Evolutionary conservation across 1,140 invertebrate species (phyloP).

Genomic region (Homalodisca vitripennis): DNA sequence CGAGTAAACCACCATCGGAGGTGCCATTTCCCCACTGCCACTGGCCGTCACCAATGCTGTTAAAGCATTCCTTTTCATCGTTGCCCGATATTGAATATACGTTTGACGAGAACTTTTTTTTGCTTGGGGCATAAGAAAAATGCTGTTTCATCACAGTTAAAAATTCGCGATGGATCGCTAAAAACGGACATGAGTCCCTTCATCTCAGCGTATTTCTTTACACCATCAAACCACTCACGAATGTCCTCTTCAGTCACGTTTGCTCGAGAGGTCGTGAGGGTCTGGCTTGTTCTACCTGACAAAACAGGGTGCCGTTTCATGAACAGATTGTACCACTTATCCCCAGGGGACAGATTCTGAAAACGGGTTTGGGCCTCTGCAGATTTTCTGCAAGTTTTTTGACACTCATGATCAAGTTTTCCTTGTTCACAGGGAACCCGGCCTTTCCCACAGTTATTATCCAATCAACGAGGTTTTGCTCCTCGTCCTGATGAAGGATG

Average conservation of each 20-base stretch:
- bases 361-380: conserved; percentile 37
- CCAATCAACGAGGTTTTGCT: conserved; percentile 44
- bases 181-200: conserved; percentile 41
- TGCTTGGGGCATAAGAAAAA: conserved; percentile 46
- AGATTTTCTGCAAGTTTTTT: conserved; percentile 44
- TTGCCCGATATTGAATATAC: conserved; percentile 41
- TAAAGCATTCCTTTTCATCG: conserved; percentile 45
- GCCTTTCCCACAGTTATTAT: conserved; percentile 43
- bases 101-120: conserved; percentile 41
- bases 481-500: conserved; percentile 41
- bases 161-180: conserved; percentile 44
- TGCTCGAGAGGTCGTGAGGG: conserved; percentile 9
- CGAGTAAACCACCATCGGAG: conserved; percentile 29
- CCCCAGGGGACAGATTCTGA: conserved; percentile 3
- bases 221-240: conserved; percentile 41
- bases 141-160: conserved; percentile 48
- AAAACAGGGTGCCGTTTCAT: conserved; percentile 42
- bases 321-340: conserved; percentile 37
- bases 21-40: conserved; percentile 25
- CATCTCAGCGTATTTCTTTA: conserved; percentile 40
- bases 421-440: conserved; percentile 46
- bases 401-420: conserved; percentile 45
- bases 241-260: conserved; percentile 38
- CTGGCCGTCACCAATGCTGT: conserved; percentile 32
- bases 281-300: conserved; percentile 38